Conservation (phyloP, 1,140 invertebrate genomes). For the Halyomorpha halys region DNA sequence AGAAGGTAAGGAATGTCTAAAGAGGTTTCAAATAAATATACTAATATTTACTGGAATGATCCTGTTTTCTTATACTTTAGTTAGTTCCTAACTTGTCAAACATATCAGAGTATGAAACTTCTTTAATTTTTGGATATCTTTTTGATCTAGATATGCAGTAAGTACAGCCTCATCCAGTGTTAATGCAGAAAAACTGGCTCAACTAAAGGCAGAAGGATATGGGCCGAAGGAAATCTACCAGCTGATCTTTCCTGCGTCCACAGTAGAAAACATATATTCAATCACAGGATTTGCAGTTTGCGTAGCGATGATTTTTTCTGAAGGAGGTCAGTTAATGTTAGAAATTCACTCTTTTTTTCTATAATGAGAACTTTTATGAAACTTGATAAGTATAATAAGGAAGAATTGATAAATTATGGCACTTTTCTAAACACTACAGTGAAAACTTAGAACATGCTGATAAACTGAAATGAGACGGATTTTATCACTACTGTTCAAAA, state of each 20-base stretch:
- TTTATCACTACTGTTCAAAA: too few relatives aligned
- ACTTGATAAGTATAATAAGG: too few relatives aligned
- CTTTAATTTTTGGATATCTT: neutral
- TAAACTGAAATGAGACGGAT: too few relatives aligned
- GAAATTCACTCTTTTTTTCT: too few relatives aligned
- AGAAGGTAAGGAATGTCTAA: neutral
- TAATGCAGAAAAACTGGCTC: slow-evolving; percentile 4
- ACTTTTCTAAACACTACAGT: neutral
- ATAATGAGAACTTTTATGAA: too few relatives aligned
- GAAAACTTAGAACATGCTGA: slow-evolving; percentile 2
- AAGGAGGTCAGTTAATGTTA: neutral
- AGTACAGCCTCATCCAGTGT: slow-evolving; percentile 7
- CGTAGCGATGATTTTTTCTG: neutral
- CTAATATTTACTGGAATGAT: too few relatives aligned
- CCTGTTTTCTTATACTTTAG: too few relatives aligned
- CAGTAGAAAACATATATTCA: slow-evolving; percentile 13
- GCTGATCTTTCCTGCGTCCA: neutral
- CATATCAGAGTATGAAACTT: too few relatives aligned
- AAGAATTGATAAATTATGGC: neutral
- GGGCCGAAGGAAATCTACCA: slow-evolving; percentile 3
- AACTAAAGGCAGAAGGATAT: slow-evolving; percentile 4
- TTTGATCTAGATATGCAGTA: slow-evolving; percentile 5
- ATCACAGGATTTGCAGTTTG: neutral
- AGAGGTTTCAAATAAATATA: too few relatives aligned
- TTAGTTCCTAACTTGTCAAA: too few relatives aligned